Percentiles rank a stretch among this genome's conserved stretches.
Evolutionary conservation across 2,888 invertebrate genomes (phyloP).

Genomic region (Diaphora mendica): DNA sequence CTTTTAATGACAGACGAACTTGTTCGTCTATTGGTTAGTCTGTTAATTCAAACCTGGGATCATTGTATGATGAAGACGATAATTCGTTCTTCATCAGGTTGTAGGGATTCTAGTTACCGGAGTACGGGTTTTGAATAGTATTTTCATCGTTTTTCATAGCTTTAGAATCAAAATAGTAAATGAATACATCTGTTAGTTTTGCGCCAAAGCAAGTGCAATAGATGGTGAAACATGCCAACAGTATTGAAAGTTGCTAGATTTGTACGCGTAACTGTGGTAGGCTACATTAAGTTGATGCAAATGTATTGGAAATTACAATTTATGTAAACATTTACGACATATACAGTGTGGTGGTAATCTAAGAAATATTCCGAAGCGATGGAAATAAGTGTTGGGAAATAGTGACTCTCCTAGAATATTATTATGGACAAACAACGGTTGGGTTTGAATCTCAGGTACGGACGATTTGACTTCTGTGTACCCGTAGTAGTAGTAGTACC

Average conservation of each 20-base stretch:
- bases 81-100: too few species aligned
- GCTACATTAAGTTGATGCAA: slow-evolving; percentile 5
- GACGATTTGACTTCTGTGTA: not conserved
- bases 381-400: not conserved
- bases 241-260: slow-evolving; percentile 1
- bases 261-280: not conserved
- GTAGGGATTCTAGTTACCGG: not conserved
- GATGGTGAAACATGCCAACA: slow-evolving; percentile 2
- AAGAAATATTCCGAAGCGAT: not conserved
- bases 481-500: too few species aligned
- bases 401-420: not conserved
- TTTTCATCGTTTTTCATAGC: too few species aligned
- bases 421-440: not conserved
- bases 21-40: too few species aligned
- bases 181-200: not conserved
- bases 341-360: slow-evolving; percentile 6
- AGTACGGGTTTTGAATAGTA: too few species aligned
- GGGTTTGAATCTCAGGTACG: not conserved
- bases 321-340: slow-evolving; percentile 3
- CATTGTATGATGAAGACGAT: too few species aligned
- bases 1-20: too few species aligned
- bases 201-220: not conserved
- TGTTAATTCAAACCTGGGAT: too few species aligned
- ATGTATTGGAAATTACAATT: slow-evolving; percentile 9
- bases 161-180: not conserved